Evolutionary conservation across 2,888 invertebrate species (phyloP).

Genomic region (Perizoma affinitatum): DNA sequence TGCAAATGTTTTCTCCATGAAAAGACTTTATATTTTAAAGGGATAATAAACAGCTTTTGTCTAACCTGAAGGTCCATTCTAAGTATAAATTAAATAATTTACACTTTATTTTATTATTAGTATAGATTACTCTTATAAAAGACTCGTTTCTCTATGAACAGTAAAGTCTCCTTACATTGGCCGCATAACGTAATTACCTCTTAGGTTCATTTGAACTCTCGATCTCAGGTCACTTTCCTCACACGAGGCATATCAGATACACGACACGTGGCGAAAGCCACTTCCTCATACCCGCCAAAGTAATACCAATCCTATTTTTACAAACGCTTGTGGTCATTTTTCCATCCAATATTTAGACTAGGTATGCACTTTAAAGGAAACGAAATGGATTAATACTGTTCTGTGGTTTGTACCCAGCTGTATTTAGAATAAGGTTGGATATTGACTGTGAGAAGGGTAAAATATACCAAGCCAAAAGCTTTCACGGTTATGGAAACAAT

Average conservation of each 20-base stretch:
- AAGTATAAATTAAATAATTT: no score
- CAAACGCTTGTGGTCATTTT: neutral
- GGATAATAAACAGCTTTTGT: no score
- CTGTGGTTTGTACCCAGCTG: neutral
- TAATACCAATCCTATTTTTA: neutral
- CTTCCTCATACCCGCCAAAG: slow-evolving; percentile 9
- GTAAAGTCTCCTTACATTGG: no score
- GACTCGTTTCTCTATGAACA: no score
- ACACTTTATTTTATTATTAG: no score
- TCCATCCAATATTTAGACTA: neutral
- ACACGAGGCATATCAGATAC: slow-evolving; percentile 22
- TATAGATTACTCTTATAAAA: no score
- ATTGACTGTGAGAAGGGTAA: neutral
- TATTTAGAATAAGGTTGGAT: neutral
- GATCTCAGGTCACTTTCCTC: slow-evolving; percentile 29
- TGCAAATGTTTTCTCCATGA: no score
- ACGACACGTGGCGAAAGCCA: neutral
- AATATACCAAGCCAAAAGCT: slow-evolving; percentile 1
- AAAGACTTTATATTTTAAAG: no score
- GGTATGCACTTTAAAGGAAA: neutral
- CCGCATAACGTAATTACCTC: neutral
- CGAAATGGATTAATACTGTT: no score
- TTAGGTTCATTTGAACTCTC: slow-evolving; percentile 21
- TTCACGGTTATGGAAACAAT: slow-evolving; percentile 12
- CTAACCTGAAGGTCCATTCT: no score